A percentile compares a stretch with the other conserved stretches of the same genome.
phyloP scores from a whole-genome alignment of 1,140 invertebrate species.

The Araneus ventricosus region DNA sequence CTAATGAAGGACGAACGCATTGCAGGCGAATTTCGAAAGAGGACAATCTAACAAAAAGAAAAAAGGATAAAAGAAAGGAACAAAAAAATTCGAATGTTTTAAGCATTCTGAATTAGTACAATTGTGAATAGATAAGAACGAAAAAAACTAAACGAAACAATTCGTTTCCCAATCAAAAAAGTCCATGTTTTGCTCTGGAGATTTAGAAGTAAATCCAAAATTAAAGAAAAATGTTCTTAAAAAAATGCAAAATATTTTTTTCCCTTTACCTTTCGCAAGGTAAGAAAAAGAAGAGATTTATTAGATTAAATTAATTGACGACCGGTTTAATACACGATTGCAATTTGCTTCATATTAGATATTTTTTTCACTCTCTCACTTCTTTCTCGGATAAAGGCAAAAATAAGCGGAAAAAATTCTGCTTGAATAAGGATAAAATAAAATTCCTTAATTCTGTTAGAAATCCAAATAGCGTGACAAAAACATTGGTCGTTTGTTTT shows the following conservation, averaged over 20 bases:
- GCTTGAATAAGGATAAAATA: constrained; percentile 4
- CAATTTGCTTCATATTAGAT: background rate
- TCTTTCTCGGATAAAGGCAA: background rate
- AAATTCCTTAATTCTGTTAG: constrained; percentile 31
- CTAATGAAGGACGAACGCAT: background rate
- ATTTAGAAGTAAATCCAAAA: constrained; percentile 45
- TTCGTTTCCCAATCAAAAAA: constrained; percentile 35
- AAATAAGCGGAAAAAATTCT: background rate
- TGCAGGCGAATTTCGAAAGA: background rate
- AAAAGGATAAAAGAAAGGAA: background rate
- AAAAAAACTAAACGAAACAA: background rate
- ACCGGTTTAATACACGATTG: constrained; percentile 45
- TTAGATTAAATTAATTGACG: constrained; percentile 68
- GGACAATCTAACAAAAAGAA: background rate
- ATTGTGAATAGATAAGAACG: constrained; percentile 7
- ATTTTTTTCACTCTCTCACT: background rate
- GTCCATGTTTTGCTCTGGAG: background rate
- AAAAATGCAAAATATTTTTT: constrained; percentile 6
- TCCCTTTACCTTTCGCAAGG: constrained; percentile 7
- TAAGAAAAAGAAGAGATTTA: constrained; percentile 52
- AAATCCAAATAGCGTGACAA: background rate
- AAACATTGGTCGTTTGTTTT: constrained; percentile 12
- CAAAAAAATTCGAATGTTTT: background rate
- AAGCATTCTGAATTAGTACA: constrained; percentile 28
- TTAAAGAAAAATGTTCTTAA: constrained; percentile 30